phyloP scores from a whole-genome alignment of 1,140 invertebrate species.

The Pseudobourletiella spinata region DNA sequence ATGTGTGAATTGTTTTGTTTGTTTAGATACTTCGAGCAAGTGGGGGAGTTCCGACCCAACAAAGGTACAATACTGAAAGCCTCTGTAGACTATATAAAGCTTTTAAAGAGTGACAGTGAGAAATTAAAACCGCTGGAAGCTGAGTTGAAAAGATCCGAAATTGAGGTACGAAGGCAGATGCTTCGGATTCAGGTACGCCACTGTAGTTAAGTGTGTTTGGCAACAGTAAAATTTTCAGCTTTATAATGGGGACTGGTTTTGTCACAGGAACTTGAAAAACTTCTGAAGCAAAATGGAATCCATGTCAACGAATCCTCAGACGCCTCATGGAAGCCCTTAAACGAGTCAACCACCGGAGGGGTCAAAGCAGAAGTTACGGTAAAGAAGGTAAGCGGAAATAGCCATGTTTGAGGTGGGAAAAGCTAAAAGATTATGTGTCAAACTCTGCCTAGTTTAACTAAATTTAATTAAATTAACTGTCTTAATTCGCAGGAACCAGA shows the following conservation, averaged over 20 bases:
- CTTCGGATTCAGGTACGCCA: slow-evolving; percentile 64
- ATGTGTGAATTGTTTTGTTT: slow-evolving; percentile 11
- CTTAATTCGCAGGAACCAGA: slow-evolving; percentile 5
- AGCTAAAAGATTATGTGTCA: neutral
- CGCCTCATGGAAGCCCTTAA: slow-evolving; percentile 8
- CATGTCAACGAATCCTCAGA: slow-evolving; percentile 7
- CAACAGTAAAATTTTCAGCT: neutral
- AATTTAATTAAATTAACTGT: neutral
- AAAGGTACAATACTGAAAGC: slow-evolving; percentile 97
- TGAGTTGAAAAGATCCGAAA: slow-evolving; percentile 67
- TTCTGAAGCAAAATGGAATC: slow-evolving; percentile 3
- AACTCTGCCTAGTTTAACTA: neutral
- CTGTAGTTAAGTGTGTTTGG: neutral
- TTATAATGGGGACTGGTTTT: no score
- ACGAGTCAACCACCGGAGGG: neutral
- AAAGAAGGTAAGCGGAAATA: slow-evolving; percentile 12
- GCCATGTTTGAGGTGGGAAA: no score
- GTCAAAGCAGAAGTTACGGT: slow-evolving; percentile 3
- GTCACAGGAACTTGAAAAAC: slow-evolving; percentile 15
- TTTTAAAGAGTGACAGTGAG: slow-evolving; percentile 74
- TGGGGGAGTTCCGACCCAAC: slow-evolving; percentile 76
- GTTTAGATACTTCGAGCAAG: slow-evolving; percentile 60
- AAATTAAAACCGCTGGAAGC: slow-evolving; percentile 67
- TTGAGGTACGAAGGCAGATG: slow-evolving; percentile 69
- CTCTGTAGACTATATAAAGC: slow-evolving; percentile 91